Evolutionary conservation across 2,888 invertebrate species (phyloP).

Genomic region (Sinotaia quadrata): DNA sequence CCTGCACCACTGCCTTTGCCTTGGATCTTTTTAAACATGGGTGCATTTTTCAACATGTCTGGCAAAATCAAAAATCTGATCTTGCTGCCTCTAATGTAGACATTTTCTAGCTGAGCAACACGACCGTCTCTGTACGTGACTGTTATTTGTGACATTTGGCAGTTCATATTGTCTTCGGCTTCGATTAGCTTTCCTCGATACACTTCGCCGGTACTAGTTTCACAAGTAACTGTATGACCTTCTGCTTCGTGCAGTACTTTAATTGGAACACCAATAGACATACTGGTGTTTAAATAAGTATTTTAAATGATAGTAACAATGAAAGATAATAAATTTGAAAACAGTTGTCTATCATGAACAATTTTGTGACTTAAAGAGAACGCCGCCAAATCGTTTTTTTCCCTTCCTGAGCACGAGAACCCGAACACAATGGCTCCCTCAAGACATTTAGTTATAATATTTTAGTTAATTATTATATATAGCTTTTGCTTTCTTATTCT

Average conservation of each 20-base stretch:
- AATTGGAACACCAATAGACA: conserved; percentile 99
- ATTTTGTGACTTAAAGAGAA: no score
- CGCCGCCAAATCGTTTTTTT: no score
- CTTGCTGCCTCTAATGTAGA: conserved; percentile 98
- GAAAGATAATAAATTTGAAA: no score
- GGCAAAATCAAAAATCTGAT: conserved; percentile 97
- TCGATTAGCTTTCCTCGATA: conserved; percentile 97
- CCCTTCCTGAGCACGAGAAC: no score
- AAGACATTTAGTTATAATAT: no score
- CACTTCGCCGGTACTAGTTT: conserved; percentile 98
- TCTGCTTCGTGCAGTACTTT: conserved; percentile 99
- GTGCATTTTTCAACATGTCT: conserved; percentile 97
- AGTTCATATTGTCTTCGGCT: conserved; percentile 99
- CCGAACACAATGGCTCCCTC: no score
- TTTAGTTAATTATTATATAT: no score
- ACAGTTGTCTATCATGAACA: no score
- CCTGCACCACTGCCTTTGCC: conserved; percentile 72
- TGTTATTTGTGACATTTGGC: conserved; percentile 92
- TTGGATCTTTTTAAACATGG: conserved; percentile 99
- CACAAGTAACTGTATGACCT: conserved; percentile 98
- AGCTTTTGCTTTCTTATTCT: no score
- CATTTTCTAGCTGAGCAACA: conserved; percentile 94
- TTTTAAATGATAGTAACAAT: no score
- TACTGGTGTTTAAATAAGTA: no score
- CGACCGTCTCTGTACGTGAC: conserved; percentile 95